phyloP scores from a whole-genome alignment of 2,888 invertebrate genomes.

The Colletes collaris region DNA sequence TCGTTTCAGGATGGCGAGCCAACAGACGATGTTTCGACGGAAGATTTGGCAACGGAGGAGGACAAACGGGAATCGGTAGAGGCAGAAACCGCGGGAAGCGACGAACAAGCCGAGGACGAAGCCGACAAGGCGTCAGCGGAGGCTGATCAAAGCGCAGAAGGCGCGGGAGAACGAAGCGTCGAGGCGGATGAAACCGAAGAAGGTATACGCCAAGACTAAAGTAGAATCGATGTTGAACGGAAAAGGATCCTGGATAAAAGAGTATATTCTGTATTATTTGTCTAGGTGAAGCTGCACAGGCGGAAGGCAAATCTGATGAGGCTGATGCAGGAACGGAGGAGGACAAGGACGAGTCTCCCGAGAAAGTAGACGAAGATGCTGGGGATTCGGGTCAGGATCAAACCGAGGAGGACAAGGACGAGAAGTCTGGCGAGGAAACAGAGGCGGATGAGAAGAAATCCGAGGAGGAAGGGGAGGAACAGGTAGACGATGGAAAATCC shows the following conservation, averaged over 20 bases:
- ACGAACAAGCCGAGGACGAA: conserved; percentile 58
- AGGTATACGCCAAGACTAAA: conserved; percentile 28
- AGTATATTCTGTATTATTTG: too few relatives aligned
- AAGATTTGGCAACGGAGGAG: conserved; percentile 74
- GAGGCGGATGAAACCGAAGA: conserved; percentile 53
- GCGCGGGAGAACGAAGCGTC: conserved; percentile 44
- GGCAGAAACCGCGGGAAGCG: conserved; percentile 32
- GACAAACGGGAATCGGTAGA: conserved; percentile 49
- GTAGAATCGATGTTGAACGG: too few relatives aligned
- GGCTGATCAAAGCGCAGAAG: conserved; percentile 62
- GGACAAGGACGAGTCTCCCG: conserved; percentile 62
- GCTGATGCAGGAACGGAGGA: conserved; percentile 51
- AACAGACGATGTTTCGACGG: conserved; percentile 79
- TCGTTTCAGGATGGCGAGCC: conserved; percentile 53
- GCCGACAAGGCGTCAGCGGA: conserved; percentile 50
- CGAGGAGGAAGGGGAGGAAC: conserved; percentile 51
- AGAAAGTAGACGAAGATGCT: conserved; percentile 35
- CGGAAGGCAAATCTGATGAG: conserved; percentile 48
- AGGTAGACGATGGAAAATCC: conserved; percentile 38
- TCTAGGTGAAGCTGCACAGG: conserved; percentile 26
- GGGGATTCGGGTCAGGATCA: conserved; percentile 16
- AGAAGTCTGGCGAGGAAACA: conserved; percentile 49
- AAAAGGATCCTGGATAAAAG: too few relatives aligned
- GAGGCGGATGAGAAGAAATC: conserved; percentile 54
- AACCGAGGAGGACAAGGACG: conserved; percentile 27